Conservation (phyloP, 1,140 invertebrate species). For the Drosophila parabipectinata region DNA sequence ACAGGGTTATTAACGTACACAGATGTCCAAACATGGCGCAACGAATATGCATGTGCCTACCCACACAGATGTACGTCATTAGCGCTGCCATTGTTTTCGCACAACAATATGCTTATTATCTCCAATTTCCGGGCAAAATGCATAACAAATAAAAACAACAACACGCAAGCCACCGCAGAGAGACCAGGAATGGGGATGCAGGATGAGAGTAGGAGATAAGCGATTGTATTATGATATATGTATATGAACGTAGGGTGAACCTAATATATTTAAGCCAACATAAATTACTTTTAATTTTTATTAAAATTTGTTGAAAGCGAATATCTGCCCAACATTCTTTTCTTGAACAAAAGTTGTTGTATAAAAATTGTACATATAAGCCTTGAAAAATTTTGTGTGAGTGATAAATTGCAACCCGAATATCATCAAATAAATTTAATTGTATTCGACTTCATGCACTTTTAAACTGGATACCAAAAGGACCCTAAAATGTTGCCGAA, state of each 20-base stretch:
- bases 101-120: slow-evolving; percentile 81
- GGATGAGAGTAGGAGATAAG: slow-evolving; percentile 6
- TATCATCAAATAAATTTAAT: too few relatives aligned
- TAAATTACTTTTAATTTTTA: too few relatives aligned
- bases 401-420: too few relatives aligned
- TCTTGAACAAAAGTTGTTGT: too few relatives aligned
- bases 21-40: neutral
- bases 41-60: slow-evolving; percentile 12
- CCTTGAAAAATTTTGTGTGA: too few relatives aligned
- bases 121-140: slow-evolving; percentile 80
- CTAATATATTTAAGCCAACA: neutral
- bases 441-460: neutral
- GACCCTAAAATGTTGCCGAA: neutral
- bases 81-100: slow-evolving; percentile 76
- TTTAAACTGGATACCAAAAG: neutral
- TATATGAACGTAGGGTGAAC: neutral
- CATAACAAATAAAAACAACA: slow-evolving; percentile 80
- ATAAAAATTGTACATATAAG: too few relatives aligned
- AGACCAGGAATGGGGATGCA: neutral
- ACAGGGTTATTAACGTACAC: slow-evolving; percentile 55
- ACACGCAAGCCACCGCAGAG: slow-evolving; percentile 18
- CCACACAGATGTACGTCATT: slow-evolving; percentile 75
- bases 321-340: too few relatives aligned
- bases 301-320: too few relatives aligned
- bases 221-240: slow-evolving; percentile 26